A percentile compares a stretch with the other conserved stretches of the same genome.
These are phyloP conservation scores for Nyctereutes procyonoides DNA, from an alignment of 2,113 vertebrate species.

Conservation along the genomic window DNA sequence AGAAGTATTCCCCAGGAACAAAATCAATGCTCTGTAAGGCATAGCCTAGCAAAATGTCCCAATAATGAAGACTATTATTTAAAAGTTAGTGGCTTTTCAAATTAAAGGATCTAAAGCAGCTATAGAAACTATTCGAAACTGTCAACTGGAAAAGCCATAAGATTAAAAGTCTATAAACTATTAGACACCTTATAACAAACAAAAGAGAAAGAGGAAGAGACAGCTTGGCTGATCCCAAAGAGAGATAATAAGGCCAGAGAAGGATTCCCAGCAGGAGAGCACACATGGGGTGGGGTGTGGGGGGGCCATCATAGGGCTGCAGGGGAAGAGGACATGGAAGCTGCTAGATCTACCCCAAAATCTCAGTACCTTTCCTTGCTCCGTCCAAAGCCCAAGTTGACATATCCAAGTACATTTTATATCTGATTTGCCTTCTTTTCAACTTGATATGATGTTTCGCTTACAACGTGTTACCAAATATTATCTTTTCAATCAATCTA, in stretches of 20 bases:
- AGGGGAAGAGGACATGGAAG: not conserved
- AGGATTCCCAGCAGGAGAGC: constrained; percentile 16
- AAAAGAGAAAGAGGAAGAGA: constrained; percentile 53
- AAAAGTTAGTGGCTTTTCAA: constrained; percentile 45
- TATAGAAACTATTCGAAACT: constrained; percentile 52
- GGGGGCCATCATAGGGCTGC: not conserved
- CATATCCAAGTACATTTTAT: not conserved
- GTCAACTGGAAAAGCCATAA: constrained; percentile 7
- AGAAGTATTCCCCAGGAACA: not conserved
- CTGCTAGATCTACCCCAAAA: not conserved
- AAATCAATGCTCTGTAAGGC: not conserved
- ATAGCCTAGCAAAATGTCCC: constrained; percentile 2
- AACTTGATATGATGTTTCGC: not conserved
- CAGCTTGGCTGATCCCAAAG: constrained; percentile 55
- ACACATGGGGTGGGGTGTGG: not conserved
- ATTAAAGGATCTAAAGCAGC: not conserved
- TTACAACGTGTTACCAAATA: constrained; percentile 27
- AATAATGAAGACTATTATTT: not conserved
- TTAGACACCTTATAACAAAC: constrained; percentile 63
- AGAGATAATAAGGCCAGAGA: constrained; percentile 64
- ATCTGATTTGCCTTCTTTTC: constrained; percentile 17
- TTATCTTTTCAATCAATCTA: constrained; percentile 60
- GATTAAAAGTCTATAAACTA: constrained; percentile 72
- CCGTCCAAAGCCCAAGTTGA: not conserved
- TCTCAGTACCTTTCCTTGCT: not conserved